Base-by-base conservation (phyloP, 2,888 invertebrate genomes). In the Tenthredo amoena region DNA sequence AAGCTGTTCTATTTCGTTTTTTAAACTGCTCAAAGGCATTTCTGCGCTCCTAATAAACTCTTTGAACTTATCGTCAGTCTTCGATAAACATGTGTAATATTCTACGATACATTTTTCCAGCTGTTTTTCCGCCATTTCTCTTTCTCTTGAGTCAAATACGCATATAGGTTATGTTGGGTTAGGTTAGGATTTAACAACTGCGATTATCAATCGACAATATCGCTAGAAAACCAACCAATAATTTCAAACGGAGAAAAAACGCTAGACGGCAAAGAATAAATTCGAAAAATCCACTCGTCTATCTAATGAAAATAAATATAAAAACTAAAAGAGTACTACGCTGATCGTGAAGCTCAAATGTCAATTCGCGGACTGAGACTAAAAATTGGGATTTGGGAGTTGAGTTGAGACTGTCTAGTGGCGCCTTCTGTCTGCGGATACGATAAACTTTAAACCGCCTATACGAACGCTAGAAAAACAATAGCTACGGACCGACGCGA, bases 1-100 rank as follows among this genome's bases (percentile, higher is more conserved):
- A n/a, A 91, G 86, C 74, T 91, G 91, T 84, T 92, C 90, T 5
- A 87, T 87, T 87, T 89, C 90, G 88, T 91, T 91, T 81, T 86
- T 88, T 43, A 92, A 82, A 18, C 86, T 89, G 1, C 88, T 85
- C 3, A 92, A 65, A 0, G 88, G 87, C 15, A 84, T 85, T 74
- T 86, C 87, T 0, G 87, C 86, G 21, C 62, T 86, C 40, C 86
- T 86, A 0, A 65, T 62, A 18, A 89, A 85, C 83, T 90, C 89
- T 31, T 87, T 88, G 89, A 90, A 90, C 43, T 88, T 90, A 5
- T 40, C 79, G 12, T 91, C 87, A 3, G 88, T 85, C 40, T 86
- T 89, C 43, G 88, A 88, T n/a, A 92, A 76, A 12, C 88, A 88
- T 0, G 87, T 85, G 85, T 89, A 92, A 85, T 91, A 92, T 65